phyloP scores from a whole-genome alignment of 2,797 vertebrate genomes.

The Lagorchestes hirsutus region DNA sequence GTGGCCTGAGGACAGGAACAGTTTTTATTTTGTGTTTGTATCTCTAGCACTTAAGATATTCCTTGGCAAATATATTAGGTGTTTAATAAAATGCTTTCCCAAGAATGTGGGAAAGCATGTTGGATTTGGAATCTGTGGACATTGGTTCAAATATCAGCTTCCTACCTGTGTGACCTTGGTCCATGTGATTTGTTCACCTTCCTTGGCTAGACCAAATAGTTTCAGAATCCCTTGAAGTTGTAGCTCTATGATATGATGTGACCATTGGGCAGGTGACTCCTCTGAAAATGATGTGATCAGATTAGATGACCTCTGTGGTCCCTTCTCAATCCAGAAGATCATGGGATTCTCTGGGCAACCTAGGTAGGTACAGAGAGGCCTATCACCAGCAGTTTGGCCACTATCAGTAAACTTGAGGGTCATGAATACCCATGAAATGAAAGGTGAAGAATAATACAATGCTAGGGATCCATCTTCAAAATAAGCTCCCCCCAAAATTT shows the following conservation, averaged over 20 bases:
- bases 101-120: background rate
- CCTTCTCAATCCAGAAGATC: background rate
- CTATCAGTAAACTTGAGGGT: too few species aligned
- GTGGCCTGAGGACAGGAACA: background rate
- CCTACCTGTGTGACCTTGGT: background rate
- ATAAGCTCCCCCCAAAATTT: background rate
- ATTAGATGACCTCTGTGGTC: background rate
- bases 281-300: background rate
- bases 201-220: background rate
- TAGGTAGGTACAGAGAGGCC: too few species aligned
- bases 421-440: too few species aligned
- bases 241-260: background rate
- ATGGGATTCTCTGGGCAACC: too few species aligned
- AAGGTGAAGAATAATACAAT: background rate
- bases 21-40: background rate
- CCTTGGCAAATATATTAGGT: background rate
- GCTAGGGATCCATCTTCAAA: background rate
- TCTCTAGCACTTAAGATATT: background rate
- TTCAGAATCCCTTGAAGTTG: background rate
- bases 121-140: background rate
- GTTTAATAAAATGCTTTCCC: background rate
- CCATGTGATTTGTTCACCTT: background rate
- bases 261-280: background rate
- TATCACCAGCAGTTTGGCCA: too few species aligned
- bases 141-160: background rate